Base-by-base conservation (phyloP, 37 sponge, comb jelly and placozoan genomes). In the Chondrosia reniformis region DNA sequence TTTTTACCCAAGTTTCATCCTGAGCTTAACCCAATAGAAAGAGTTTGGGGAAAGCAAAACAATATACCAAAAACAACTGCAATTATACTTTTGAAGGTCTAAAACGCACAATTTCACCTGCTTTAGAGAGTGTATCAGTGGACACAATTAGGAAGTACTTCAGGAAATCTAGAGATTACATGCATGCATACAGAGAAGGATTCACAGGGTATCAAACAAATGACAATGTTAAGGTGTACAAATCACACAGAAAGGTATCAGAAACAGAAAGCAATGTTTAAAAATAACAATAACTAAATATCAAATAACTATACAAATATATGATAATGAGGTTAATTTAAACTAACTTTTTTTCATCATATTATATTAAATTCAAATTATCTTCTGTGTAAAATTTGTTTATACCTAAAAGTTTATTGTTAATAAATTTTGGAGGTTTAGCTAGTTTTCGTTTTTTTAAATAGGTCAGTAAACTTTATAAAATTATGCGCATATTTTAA, bases 171-270 rank as follows among this genome's bases (percentile, higher is more conserved):
- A 10, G 52, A 22, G 79, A 78, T 33, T 84, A 84, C 58, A 31
- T 43, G 19, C 25, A 39, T 27, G 75, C 75, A 28, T 84, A 84
- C 43, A 69, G 43, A 32, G 75, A 84, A 1, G 84, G 79, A n/a
- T 32, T 28, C n/a, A 56, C 58, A 56, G 58, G 27, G 27, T 24
- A 28, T 3, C 27, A 56, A 28, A 28, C 58, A 56, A 28, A 28
- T 24, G 58, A 56, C 27, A 28, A 24, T 4, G 58, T 56, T 6
- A 56, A 56, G 7, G 2, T 2, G 58, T 56, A 56, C 7, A 56
- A 6, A 6, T 56, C 58, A 28, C 58, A 56, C 7, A 56, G 58
- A 28, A 56, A 28, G 27, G 58, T 56, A 28, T 28, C 58, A 56
- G 58, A 56, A 24, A 56, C 58, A 8, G 58, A 56, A 28, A 56